phyloP scores from a whole-genome alignment of 2,888 invertebrate genomes.

The Nymphalis urticae region DNA sequence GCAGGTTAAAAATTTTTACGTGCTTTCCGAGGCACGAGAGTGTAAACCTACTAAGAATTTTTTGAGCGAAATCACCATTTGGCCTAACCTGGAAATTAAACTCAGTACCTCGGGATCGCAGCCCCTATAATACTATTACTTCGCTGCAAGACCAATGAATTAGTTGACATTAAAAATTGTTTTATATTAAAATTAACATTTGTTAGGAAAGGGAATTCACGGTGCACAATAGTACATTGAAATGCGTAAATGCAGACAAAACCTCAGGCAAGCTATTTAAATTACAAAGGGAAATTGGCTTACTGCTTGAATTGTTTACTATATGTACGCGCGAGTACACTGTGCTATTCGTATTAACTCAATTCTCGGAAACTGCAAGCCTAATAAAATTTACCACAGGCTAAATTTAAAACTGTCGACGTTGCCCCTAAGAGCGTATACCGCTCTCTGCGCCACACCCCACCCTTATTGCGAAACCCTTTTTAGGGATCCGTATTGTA shows the following conservation, averaged over 20 bases:
- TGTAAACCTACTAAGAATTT: too few relatives aligned
- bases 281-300: conserved; percentile 8
- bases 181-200: too few relatives aligned
- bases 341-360: conserved; percentile 3
- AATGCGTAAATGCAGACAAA: not conserved
- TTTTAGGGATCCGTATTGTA: conserved; percentile 13
- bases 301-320: conserved; percentile 11
- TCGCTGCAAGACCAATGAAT: too few relatives aligned
- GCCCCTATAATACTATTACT: too few relatives aligned
- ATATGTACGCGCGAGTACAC: not conserved
- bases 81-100: too few relatives aligned
- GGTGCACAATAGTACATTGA: too few relatives aligned
- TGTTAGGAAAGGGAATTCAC: too few relatives aligned
- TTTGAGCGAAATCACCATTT: too few relatives aligned
- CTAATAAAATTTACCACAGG: conserved; percentile 25
- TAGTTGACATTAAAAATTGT: too few relatives aligned
- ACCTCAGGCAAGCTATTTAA: not conserved
- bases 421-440: conserved; percentile 27
- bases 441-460: conserved; percentile 14
- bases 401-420: conserved; percentile 37
- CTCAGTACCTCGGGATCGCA: too few relatives aligned
- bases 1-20: too few relatives aligned
- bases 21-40: too few relatives aligned
- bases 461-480: conserved; percentile 15
- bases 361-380: conserved; percentile 28